Percentiles rank a stretch among this genome's conserved stretches.
phyloP scores from a whole-genome alignment of 1,140 invertebrate species.

The Drosophila miranda region DNA sequence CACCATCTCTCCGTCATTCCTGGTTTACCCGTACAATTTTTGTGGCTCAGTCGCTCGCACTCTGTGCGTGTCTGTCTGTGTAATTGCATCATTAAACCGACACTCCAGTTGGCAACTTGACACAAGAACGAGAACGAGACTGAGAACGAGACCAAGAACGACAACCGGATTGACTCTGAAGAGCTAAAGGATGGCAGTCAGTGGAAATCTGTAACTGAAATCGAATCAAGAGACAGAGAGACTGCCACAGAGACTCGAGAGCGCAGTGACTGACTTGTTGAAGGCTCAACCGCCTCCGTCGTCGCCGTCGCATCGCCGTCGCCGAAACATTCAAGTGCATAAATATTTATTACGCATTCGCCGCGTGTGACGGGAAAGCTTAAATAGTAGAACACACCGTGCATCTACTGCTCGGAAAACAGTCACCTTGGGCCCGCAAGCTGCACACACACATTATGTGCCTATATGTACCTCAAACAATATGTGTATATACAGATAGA shows the following conservation, averaged over 20 bases:
- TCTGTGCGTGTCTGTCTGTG: conserved; percentile 13
- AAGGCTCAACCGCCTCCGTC: conserved; percentile 13
- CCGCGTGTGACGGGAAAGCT: conserved; percentile 58
- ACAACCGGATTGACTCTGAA: neutral
- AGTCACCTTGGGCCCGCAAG: conserved; percentile 36
- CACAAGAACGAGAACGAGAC: conserved; percentile 37
- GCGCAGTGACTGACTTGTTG: conserved; percentile 36
- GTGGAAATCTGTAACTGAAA: conserved; percentile 17
- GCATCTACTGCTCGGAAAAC: neutral
- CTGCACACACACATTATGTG: too few relatives aligned
- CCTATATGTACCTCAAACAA: conserved; percentile 30
- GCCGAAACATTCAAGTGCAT: conserved; percentile 55
- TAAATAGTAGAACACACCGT: conserved; percentile 24
- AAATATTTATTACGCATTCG: conserved; percentile 79
- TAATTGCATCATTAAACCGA: conserved; percentile 67
- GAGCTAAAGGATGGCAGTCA: conserved; percentile 15
- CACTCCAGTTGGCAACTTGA: conserved; percentile 59
- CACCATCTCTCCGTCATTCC: neutral
- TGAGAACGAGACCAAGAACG: conserved; percentile 17
- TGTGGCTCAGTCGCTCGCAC: neutral
- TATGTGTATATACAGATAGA: conserved; percentile 1
- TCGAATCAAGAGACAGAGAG: neutral
- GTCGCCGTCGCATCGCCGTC: neutral
- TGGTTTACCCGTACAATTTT: conserved; percentile 2
- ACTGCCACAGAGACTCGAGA: conserved; percentile 9